Base-by-base conservation (phyloP, 2,113 vertebrate species). In the Picathartes gymnocephalus region DNA sequence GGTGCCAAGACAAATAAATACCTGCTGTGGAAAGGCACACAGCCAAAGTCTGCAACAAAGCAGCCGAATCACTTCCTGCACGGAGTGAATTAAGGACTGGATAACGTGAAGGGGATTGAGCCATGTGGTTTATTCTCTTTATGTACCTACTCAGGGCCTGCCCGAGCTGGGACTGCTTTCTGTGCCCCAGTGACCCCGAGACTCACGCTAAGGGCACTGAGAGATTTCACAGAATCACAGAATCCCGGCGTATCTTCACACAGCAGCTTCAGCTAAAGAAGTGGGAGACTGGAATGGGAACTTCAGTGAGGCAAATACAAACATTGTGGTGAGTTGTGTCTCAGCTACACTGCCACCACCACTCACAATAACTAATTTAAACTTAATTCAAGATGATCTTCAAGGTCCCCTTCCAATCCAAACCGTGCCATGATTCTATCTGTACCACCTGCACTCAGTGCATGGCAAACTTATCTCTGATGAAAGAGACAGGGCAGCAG, bases 181-280 rank as follows among this genome's bases (percentile, higher is more conserved):
- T 19, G 4, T 23, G 45, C n/a, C 57, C 50, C 0, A 0, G 37
- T 33, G 48, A 21, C 25, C 40, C 30, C 0, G 0, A 60, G 30
- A 50, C 6, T 7, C 54, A 61, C 0, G 0, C 27, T 65, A 28
- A 47, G n/a, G 61, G 70, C n/a, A 39, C 25, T 0, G 13, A 35
- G 25, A 19, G 33, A 53, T 42, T 83, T 69, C 54, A 42, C 3
- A 27, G n/a, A 60, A 60, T 22, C 39, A 53, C 7, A 8, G 35
- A 69, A 33, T 54, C 15, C 14, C 35, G 47, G n/a, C 2, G 0
- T 44, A 7, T 27, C 80, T 58, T 51, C 58, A 31, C 11, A 4
- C 13, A 51, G 72, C 39, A 80, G 28, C 17, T 66, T 39, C 44
- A 82, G 48, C 27, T 42, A 15, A 54, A 77, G 30, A 47, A 11